Evolutionary conservation across 2,113 vertebrate genomes (phyloP), one percentile per base, ranked within the genome.

Genomic region (Serinus canaria): DNA sequence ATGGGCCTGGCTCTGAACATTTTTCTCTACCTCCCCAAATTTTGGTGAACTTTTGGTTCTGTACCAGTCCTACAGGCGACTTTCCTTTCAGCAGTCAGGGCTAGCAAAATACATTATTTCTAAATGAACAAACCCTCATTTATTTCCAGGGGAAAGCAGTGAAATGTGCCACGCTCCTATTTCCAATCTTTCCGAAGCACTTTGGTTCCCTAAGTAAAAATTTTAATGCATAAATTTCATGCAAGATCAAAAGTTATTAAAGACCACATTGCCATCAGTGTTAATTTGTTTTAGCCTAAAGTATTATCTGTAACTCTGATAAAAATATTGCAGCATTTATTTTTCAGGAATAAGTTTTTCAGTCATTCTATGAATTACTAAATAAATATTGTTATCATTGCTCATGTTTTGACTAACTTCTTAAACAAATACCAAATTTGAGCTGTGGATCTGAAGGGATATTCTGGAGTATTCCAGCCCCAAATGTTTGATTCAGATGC

Each of bases 61-160:
- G 55, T 22, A 50, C 17, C 37, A 67, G 56, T 78, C 73, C 64
- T 74, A 31, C 3, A 56, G 52, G 28, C 2, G 23, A 35, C 58
- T 89, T 81, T 76, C 88, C 67, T 94, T 68, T 66, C 77, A 93
- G 85, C 85, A 93, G 43, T 55, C 66, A 90, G 76, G 89, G 75
- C 86, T 89, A 97, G 89, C 78, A 74, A 68, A 94, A 90, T 55
- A 55, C 67, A 44, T 76, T 85, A 80, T 91, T 97, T 95, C 89
- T 67, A 69, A 96, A 92, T 92, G 88, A 97, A 93, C 86, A 96
- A 96, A 46, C 47, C 58, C 59, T 83, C 31, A 10, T 49, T 70
- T 87, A 86, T 87, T 90, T 91, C 83, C 91, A 92, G 15, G 87
- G 88, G 68, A 96, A 96, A 77, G 96, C 89, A 95, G 83, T 43